Evolutionary conservation across 1,140 invertebrate species (phyloP), one percentile per base, ranked within the genome.

Genomic region (Zophobas atratus): DNA sequence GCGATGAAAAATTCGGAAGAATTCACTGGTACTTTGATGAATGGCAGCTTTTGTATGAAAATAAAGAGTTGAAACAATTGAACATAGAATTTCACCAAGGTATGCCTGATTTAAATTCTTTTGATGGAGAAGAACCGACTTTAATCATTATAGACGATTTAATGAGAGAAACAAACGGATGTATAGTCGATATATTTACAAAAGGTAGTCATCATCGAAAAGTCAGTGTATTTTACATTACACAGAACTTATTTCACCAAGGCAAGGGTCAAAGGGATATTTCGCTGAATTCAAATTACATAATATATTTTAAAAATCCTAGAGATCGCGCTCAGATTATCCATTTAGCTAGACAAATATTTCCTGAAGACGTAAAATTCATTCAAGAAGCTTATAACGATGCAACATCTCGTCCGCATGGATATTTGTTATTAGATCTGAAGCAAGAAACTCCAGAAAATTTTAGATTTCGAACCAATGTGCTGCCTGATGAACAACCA

Each of bases 291-390:
- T 79, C 83, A 32, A 83, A 84, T 77, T 86, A 86, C 76, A 82
- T 88, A 41, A 82, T 86, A 41, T 82, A 84, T 63, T 85, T 88
- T 78, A 87, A 88, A 85, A 88, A 87, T 78, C 85, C 85, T 1
- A 80, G 86, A 32, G 86, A 88, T 80, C 81, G 78, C 76, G 84
- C 84, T 4, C 86, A 88, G 80, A 86, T 88, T 56, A 75, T 79
- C 73, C 81, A 83, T 76, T 77, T 88, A 8, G 80, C 83, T 0
- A 70, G 84, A 39, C 85, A 86, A 80, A 79, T 87, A 38, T 84
- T 39, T 38, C 85, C 85, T 0, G 84, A 85, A 76, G 84, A 87
- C 79, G 34, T 79, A 5, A 85, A 84, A 79, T 86, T 86, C 80
- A 43, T 87, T 6, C 82, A 84, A 82, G 84, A 87, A 75, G 79